These are phyloP conservation scores for Abramis brama DNA, from an alignment of 2,113 vertebrate genomes.

Conservation along the genomic window DNA sequence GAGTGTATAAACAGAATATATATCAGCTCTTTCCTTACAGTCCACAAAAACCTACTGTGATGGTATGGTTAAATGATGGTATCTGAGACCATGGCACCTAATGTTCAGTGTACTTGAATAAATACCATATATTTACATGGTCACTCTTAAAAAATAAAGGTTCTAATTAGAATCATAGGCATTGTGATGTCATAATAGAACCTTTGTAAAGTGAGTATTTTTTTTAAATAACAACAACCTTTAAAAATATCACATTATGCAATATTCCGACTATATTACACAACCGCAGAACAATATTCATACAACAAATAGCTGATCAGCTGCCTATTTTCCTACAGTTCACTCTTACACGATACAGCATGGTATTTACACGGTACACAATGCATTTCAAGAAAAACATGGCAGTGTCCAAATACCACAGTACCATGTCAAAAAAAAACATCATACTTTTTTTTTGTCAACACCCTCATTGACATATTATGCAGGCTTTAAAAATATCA, in stretches of 20 bases:
- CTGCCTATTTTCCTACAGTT: no score
- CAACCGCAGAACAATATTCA: background rate
- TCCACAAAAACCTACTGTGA: slow-evolving; percentile 13
- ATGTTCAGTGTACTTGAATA: background rate
- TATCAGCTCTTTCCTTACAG: slow-evolving; percentile 18
- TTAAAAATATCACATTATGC: background rate
- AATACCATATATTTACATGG: background rate
- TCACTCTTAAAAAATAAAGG: background rate
- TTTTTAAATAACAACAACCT: background rate
- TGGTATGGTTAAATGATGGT: background rate
- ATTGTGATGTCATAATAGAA: background rate
- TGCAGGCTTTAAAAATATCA: background rate
- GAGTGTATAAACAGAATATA: slow-evolving; percentile 7
- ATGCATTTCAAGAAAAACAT: no score
- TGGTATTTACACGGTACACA: background rate
- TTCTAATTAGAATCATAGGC: background rate
- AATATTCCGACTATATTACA: background rate
- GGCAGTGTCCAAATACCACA: background rate
- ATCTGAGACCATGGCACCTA: background rate
- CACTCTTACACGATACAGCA: background rate
- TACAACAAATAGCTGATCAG: background rate
- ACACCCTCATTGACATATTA: background rate
- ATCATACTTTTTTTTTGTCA: background rate
- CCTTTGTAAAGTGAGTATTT: background rate
- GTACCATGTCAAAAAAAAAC: background rate